Base-by-base conservation (phyloP, 1,140 invertebrate genomes). In the Macrocentrus cingulum region DNA sequence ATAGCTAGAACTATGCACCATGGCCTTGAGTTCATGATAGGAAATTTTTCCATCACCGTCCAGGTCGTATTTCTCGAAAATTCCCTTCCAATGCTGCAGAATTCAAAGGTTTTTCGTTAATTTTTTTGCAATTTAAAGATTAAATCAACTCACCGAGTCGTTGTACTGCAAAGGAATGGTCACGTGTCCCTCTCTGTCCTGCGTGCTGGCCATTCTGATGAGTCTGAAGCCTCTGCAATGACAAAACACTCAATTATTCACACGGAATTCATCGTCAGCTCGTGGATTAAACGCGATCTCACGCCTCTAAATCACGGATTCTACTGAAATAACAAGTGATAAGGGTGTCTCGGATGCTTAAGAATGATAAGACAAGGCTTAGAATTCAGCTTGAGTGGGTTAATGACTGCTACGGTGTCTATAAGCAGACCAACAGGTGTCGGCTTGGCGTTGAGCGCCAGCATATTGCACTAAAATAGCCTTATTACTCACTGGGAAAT, bases 21-120 rank as follows among this genome's bases (percentile, higher is more conserved):
- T 83, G 5, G 73, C 75, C 73, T 86, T 86, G 1, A 94, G 74
- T 62, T 92, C 88, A 16, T 82, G 75, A 51, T 89, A 80, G 0
- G 84, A 86, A 64, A 94, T 89, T 60, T 80, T 82, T 0, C 89
- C 90, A 78, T 92, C 89, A 25, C 83, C 78, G 70, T 92, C 86
- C 25, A 76, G 75, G 66, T 92, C 90, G 70, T 90, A 91, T 84
- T 91, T 83, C 34, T 84, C 84, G 67, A 72, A 81, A 60, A 76
- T 75, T 54, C 66, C 49, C 34, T 74, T 77, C 76, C 76, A 82
- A 55, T 80, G 76, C 79, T 81, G 51, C 70, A 51, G 56, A 50
- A 55, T 56, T 68, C 56, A 42, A 29, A 29, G 9, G 25, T 29
- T 29, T 29, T 29, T 5, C 25, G 4, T 9, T 29, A 29, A 5